phyloP scores from a whole-genome alignment of 2,888 invertebrate species.

The Seladonia tumulorum region DNA sequence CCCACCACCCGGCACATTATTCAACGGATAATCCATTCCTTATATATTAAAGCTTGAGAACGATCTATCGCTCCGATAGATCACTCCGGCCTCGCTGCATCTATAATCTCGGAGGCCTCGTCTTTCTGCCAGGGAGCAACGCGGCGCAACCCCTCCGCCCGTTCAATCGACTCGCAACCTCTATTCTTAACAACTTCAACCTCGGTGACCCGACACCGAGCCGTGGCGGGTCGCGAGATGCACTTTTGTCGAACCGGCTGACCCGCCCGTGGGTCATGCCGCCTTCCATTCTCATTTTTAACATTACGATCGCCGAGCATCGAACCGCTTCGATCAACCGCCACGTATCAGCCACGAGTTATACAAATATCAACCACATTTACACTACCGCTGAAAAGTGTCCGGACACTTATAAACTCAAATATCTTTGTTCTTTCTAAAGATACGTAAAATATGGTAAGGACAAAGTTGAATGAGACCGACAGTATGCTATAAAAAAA shows the following conservation, averaged over 20 bases:
- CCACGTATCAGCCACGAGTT: not conserved
- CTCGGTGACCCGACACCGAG: not conserved
- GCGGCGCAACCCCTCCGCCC: too few relatives aligned
- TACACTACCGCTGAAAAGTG: too few relatives aligned
- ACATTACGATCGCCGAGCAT: not conserved
- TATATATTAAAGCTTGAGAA: conserved; percentile 75
- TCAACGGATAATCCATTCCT: conserved; percentile 81
- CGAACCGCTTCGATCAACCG: not conserved
- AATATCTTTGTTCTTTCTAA: too few relatives aligned
- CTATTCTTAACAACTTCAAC: conserved; percentile 4
- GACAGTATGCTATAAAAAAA: too few relatives aligned
- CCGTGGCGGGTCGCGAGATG: not conserved
- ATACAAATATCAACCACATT: too few relatives aligned
- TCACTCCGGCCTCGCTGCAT: conserved; percentile 31
- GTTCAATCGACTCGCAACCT: not conserved
- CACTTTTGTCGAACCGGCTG: not conserved
- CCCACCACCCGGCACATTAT: conserved; percentile 74
- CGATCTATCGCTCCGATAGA: conserved; percentile 75
- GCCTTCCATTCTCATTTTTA: not conserved
- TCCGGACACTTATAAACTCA: too few relatives aligned
- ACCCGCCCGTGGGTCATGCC: not conserved
- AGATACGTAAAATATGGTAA: too few relatives aligned
- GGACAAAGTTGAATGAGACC: too few relatives aligned
- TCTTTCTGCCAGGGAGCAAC: not conserved
- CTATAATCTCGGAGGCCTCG: conserved; percentile 1